Evolutionary conservation across 2,113 vertebrate genomes (phyloP).

Genomic region (Hyperopisus bebe): DNA sequence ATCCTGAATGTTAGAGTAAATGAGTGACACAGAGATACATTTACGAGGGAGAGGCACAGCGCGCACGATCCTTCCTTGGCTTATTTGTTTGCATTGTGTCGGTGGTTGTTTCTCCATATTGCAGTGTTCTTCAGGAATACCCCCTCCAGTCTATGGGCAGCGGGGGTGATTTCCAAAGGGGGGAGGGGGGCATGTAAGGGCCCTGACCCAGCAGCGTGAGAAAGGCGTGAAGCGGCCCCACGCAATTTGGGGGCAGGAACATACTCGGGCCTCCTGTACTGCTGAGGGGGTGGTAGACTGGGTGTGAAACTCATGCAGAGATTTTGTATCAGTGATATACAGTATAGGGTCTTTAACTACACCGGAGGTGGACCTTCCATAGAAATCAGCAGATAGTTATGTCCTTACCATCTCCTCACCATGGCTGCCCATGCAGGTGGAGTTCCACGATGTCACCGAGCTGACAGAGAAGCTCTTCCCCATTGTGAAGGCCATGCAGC

Average conservation of each 20-base stretch:
- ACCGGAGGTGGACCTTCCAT: background rate
- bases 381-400: background rate
- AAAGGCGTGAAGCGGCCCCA: background rate
- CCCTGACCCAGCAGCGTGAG: background rate
- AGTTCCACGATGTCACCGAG: conserved; percentile 77
- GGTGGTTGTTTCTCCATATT: background rate
- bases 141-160: background rate
- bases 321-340: background rate
- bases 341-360: background rate
- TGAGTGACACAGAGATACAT: background rate
- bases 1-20: background rate
- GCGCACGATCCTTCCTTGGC: background rate
- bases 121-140: background rate
- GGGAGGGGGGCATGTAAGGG: background rate
- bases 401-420: background rate
- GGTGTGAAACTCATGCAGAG: background rate
- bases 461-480: conserved; percentile 86
- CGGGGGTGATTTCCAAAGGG: background rate
- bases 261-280: background rate
- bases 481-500: conserved; percentile 88
- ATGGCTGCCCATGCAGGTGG: conserved; percentile 59
- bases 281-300: background rate
- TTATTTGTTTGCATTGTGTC: background rate
- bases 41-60: background rate
- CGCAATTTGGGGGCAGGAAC: background rate